Evolutionary conservation across 2,113 vertebrate species (phyloP).

Genomic region (Peromyscus polionotus): DNA sequence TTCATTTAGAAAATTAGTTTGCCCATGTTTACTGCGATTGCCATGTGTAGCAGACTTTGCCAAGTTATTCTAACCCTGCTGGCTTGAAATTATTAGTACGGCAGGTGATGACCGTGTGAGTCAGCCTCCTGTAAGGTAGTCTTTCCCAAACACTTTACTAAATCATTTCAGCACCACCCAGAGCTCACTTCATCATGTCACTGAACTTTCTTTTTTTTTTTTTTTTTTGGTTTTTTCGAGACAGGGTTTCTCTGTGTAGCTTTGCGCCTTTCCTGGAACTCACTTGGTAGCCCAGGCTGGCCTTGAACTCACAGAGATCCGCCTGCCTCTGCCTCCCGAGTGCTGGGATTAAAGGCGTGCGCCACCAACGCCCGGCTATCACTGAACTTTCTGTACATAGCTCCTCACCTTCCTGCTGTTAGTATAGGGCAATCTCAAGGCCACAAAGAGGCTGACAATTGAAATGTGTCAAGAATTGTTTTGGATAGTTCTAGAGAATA

Average conservation of each 20-base stretch:
- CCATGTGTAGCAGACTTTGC: not conserved
- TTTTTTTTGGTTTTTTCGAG: too few species aligned
- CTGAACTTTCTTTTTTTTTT: not conserved
- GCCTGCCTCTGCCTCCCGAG: too few species aligned
- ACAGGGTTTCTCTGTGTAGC: too few species aligned
- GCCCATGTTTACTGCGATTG: not conserved
- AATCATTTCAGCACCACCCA: too few species aligned
- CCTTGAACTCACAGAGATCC: too few species aligned
- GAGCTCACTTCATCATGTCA: not conserved
- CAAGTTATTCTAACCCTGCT: not conserved
- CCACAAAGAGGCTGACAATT: not conserved
- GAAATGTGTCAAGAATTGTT: constrained; percentile 19
- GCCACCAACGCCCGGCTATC: too few species aligned
- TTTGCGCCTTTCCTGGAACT: too few species aligned
- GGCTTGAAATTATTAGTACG: not conserved
- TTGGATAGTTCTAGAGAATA: constrained; percentile 21
- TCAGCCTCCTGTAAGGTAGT: not conserved
- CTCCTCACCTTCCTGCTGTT: not conserved
- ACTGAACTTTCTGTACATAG: not conserved
- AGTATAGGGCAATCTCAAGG: not conserved
- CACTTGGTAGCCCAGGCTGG: too few species aligned
- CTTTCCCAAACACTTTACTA: not conserved
- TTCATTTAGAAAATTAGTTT: not conserved
- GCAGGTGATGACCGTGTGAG: not conserved
- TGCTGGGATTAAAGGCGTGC: too few species aligned